Conservation (phyloP, 2,113 vertebrate genomes). For the Dipodomys merriami region DNA sequence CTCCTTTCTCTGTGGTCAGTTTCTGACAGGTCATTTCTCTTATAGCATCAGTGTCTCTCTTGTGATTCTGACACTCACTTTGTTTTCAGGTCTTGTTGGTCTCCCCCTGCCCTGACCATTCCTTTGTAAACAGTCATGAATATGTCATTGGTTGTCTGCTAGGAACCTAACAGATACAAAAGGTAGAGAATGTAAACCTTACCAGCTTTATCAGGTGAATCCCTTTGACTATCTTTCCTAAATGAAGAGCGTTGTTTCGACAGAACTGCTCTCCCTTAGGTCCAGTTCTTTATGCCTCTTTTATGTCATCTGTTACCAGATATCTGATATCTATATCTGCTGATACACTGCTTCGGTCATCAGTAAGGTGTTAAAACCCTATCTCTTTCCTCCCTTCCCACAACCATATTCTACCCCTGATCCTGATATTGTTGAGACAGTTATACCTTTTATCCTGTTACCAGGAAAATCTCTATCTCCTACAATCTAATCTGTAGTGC, state of each 20-base stretch:
- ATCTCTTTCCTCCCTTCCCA: accelerated
- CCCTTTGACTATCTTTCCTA: background rate
- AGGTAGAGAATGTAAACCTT: background rate
- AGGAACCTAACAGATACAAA: background rate
- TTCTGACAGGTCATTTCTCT: background rate
- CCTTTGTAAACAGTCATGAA: background rate
- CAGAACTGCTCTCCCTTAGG: background rate
- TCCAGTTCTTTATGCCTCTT: background rate
- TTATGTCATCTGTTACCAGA: background rate
- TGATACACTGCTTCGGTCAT: background rate
- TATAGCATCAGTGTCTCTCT: background rate
- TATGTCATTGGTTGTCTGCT: background rate
- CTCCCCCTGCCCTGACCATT: background rate
- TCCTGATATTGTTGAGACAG: background rate
- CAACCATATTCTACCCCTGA: background rate
- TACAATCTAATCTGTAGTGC: background rate
- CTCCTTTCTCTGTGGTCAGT: background rate
- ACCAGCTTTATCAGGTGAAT: background rate
- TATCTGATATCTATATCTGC: background rate
- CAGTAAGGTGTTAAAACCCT: background rate
- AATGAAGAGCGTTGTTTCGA: background rate
- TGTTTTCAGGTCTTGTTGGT: background rate
- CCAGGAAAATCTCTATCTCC: background rate
- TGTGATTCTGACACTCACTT: background rate
- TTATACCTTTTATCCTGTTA: background rate